Evolutionary conservation across 2,113 vertebrate genomes (phyloP).

Genomic region (Nycticebus coucang): DNA sequence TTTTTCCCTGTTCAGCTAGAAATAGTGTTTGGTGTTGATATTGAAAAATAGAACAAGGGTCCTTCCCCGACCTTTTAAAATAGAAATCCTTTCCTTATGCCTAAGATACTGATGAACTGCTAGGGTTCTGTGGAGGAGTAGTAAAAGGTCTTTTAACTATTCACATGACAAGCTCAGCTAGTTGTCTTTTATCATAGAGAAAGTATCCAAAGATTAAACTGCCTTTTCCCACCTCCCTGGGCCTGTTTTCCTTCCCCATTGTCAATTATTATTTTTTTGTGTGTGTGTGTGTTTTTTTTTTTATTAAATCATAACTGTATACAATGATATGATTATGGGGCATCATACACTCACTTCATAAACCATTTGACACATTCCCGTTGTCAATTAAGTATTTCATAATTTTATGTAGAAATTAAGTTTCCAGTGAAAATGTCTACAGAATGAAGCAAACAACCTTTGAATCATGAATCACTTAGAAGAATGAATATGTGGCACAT

Average conservation of each 20-base stretch:
- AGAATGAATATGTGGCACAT: constrained; percentile 69
- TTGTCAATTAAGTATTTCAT: constrained; percentile 79
- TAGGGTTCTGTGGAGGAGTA: constrained; percentile 72
- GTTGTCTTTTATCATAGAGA: constrained; percentile 73
- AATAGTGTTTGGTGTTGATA: constrained; percentile 75
- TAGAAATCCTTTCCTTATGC: constrained; percentile 70
- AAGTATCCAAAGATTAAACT: constrained; percentile 66
- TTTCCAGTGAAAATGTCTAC: constrained; percentile 78
- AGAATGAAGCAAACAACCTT: constrained; percentile 79
- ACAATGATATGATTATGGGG: too few relatives aligned
- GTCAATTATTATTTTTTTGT: too few relatives aligned
- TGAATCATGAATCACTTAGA: constrained; percentile 72
- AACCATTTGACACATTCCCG: too few relatives aligned
- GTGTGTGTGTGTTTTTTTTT: too few relatives aligned
- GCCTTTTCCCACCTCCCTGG: constrained; percentile 35
- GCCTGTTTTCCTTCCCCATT: too few relatives aligned
- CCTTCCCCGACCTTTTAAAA: constrained; percentile 76
- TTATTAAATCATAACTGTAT: too few relatives aligned
- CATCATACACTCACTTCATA: too few relatives aligned
- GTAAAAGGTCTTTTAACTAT: constrained; percentile 75
- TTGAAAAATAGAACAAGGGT: constrained; percentile 77
- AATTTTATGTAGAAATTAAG: constrained; percentile 78
- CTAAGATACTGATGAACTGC: constrained; percentile 76
- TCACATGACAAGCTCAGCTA: constrained; percentile 31
- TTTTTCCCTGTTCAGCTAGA: constrained; percentile 79